Conservation (phyloP, 1,140 invertebrate genomes). For the Pristionchus pacificus region DNA sequence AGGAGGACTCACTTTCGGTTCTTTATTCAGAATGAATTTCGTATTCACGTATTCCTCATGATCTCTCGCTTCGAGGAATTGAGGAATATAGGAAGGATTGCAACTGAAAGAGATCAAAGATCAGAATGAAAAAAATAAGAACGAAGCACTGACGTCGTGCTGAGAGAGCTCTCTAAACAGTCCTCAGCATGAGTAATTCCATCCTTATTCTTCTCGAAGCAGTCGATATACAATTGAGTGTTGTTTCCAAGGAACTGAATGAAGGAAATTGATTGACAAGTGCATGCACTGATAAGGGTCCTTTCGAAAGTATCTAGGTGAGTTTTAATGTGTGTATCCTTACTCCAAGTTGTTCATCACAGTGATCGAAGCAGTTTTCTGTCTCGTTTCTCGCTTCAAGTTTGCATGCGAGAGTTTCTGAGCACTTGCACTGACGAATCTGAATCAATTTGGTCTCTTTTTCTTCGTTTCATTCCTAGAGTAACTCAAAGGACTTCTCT, state of each 20-base stretch:
- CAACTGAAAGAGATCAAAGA: neutral
- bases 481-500: too few relatives aligned
- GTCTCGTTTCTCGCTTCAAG: neutral
- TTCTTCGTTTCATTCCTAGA: too few relatives aligned
- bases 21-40: neutral
- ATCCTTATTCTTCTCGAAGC: neutral
- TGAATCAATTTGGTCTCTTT: too few relatives aligned
- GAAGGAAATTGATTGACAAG: too few relatives aligned
- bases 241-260: constrained; percentile 60
- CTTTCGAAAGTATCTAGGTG: too few relatives aligned
- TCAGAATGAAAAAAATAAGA: too few relatives aligned
- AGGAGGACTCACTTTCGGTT: neutral
- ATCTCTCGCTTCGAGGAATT: neutral
- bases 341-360: neutral
- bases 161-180: neutral
- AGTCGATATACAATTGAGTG: neutral
- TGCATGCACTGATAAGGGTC: too few relatives aligned
- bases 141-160: too few relatives aligned
- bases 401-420: neutral
- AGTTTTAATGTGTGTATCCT: too few relatives aligned
- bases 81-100: neutral
- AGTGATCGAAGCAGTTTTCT: neutral
- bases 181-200: neutral
- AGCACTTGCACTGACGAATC: neutral
- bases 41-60: neutral